phyloP scores from a whole-genome alignment of 2,113 vertebrate genomes.

The Dromiciops gliroides region DNA sequence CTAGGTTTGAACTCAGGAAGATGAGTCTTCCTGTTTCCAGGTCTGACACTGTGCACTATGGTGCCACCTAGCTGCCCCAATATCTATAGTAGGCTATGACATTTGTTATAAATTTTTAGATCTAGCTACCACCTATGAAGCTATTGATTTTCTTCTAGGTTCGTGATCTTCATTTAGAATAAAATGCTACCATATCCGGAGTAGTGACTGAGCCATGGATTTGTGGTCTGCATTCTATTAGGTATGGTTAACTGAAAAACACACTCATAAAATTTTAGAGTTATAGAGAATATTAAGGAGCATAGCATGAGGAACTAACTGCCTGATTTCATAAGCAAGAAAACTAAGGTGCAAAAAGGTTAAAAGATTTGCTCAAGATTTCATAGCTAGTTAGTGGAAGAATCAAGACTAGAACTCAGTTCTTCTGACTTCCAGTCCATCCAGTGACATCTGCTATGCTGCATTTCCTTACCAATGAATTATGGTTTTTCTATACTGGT shows the following conservation, averaged over 20 bases:
- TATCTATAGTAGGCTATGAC: neutral
- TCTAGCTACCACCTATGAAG: neutral
- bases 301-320: neutral
- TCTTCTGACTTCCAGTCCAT: neutral
- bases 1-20: neutral
- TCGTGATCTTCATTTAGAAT: neutral
- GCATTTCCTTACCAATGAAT: neutral
- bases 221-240: neutral
- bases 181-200: neutral
- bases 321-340: neutral
- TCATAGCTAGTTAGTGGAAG: fast-evolving
- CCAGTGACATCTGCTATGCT: fast-evolving
- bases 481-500: neutral
- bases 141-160: neutral
- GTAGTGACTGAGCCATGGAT: neutral
- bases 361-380: fast-evolving
- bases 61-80: neutral
- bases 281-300: neutral
- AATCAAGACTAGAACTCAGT: neutral
- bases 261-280: fast-evolving
- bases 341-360: too few species aligned
- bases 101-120: neutral
- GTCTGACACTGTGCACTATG: too few species aligned
- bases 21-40: neutral
- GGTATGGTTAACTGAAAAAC: neutral